Evolutionary conservation across 2,888 invertebrate genomes (phyloP).

Genomic region (Maniola hyperantus): DNA sequence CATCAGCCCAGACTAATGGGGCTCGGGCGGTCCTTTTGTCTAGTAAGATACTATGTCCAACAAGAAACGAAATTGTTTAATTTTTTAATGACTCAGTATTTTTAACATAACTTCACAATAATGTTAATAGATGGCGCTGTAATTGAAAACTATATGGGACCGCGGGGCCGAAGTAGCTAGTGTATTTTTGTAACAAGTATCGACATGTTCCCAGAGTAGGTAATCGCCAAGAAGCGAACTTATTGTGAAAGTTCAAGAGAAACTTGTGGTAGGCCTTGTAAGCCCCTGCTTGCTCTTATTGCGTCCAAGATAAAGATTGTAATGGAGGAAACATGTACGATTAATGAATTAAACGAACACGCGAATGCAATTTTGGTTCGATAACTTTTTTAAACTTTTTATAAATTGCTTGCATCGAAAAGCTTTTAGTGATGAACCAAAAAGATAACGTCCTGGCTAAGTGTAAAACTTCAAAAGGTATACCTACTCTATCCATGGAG

Average conservation of each 20-base stretch:
- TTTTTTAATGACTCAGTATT: no score
- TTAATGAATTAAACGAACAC: conserved; percentile 12
- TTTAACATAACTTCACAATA: no score
- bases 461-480: no score
- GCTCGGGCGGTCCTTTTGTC: conserved; percentile 37
- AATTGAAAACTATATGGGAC: no score
- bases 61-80: no score
- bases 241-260: conserved; percentile 27
- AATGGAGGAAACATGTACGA: conserved; percentile 18
- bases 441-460: neutral
- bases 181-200: neutral
- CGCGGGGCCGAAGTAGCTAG: no score
- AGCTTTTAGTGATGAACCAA: neutral
- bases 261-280: conserved; percentile 10
- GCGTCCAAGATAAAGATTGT: conserved; percentile 11
- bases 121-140: no score
- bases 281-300: neutral
- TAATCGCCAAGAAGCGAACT: conserved; percentile 13
- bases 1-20: conserved; percentile 40
- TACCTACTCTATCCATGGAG: no score
- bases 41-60: conserved; percentile 21
- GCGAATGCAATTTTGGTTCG: conserved; percentile 9
- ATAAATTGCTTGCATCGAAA: neutral
- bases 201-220: neutral
- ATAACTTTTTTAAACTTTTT: neutral